These are phyloP conservation scores for Rhincodon typus DNA, from an alignment of 2,797 vertebrate genomes.

Conservation along the genomic window DNA sequence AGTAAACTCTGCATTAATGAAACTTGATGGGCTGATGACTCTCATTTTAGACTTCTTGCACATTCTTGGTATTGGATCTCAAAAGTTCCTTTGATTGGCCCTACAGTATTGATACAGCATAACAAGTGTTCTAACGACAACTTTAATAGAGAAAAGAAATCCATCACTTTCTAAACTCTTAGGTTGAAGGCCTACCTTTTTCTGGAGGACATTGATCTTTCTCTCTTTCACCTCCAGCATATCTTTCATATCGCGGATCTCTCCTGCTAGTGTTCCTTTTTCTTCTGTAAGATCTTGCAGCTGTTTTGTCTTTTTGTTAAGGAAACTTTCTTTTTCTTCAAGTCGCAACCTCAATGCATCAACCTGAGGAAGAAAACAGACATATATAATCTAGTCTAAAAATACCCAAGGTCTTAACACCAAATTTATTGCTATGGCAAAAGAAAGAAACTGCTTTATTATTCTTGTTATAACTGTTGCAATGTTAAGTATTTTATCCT, in stretches of 20 bases:
- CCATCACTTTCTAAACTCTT: not conserved
- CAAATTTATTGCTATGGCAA: not conserved
- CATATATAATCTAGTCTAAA: not conserved
- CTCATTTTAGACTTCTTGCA: not conserved
- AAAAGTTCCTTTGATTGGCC: too few relatives aligned
- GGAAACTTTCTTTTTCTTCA: conserved; percentile 96
- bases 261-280: conserved; percentile 91
- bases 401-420: too few relatives aligned
- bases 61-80: not conserved
- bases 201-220: conserved; percentile 97
- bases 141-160: not conserved
- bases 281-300: conserved; percentile 97
- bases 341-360: conserved; percentile 89
- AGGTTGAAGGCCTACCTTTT: conserved; percentile 71
- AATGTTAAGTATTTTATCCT: not conserved
- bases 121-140: not conserved
- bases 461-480: too few relatives aligned
- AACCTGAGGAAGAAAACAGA: conserved; percentile 62
- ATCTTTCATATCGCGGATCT: conserved; percentile 98
- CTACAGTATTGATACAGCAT: not conserved
- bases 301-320: conserved; percentile 98
- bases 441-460: not conserved
- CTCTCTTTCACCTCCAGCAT: conserved; percentile 98
- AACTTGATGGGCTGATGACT: not conserved
- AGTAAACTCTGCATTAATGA: not conserved